These are phyloP conservation scores for Drosophila greeni DNA, from an alignment of 2,888 invertebrate genomes.

Conservation along the genomic window DNA sequence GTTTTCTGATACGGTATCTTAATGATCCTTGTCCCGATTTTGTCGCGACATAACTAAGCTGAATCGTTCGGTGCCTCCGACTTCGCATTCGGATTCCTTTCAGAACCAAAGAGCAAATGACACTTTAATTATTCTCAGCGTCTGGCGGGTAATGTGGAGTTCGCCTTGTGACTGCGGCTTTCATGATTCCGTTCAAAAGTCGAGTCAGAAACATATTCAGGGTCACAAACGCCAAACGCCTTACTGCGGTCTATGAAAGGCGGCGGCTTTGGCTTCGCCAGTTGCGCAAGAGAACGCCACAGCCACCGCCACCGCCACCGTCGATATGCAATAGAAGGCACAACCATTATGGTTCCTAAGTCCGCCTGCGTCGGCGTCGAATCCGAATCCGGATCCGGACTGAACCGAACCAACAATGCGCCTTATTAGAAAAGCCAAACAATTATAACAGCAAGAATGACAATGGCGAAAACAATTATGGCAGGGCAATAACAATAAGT, in stretches of 20 bases:
- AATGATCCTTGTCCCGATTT: slow-evolving; percentile 33
- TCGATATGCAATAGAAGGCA: slow-evolving; percentile 42
- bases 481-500: slow-evolving; percentile 16
- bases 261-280: slow-evolving; percentile 26
- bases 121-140: slow-evolving; percentile 43
- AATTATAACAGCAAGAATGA: slow-evolving; percentile 20
- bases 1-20: slow-evolving; percentile 36
- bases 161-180: slow-evolving; percentile 17
- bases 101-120: slow-evolving; percentile 19
- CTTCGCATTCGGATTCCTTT: neutral
- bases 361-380: slow-evolving; percentile 38
- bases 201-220: slow-evolving; percentile 49
- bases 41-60: slow-evolving; percentile 18
- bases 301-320: slow-evolving; percentile 49
- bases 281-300: slow-evolving; percentile 45
- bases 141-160: slow-evolving; percentile 4
- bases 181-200: slow-evolving; percentile 38
- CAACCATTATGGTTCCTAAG: slow-evolving; percentile 36
- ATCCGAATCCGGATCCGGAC: slow-evolving; percentile 15
- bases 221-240: slow-evolving; percentile 54
- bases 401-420: slow-evolving; percentile 25
- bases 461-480: slow-evolving; percentile 23
- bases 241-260: slow-evolving; percentile 55
- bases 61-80: neutral
- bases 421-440: slow-evolving; percentile 22